Evolutionary conservation across 2,797 vertebrate species (phyloP), one percentile per base, ranked within the genome.

Genomic region (Hyperoplus lanceolatus): DNA sequence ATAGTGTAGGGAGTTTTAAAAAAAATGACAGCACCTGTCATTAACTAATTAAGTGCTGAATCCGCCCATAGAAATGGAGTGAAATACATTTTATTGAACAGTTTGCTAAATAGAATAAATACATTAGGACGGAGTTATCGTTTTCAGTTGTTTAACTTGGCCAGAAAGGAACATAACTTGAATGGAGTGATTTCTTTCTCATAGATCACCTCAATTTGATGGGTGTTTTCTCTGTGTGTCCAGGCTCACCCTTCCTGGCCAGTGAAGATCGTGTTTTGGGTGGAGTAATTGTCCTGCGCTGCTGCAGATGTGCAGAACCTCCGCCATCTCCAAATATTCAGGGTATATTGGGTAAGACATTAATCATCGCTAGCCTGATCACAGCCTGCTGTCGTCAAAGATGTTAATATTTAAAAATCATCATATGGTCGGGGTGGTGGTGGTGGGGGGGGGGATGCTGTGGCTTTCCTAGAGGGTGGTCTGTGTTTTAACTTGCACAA

Each of bases 231-330:
- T 81, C 45, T 82, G 14, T 77, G 45, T 65, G 5, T 80, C 66
- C 88, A 99, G 98, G 97, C 88, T 99, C 98, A 74, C 98, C 97
- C 82, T 99, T 99, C 85, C 94, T 99, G 78, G 96, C 97, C 91
- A 96, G 92, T 71, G 98, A 99, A 89, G 98, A 99, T 65, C 97
- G 97, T 16, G 97, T 99, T n/a, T 94, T 99, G 0, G 98, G 98
- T 48, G 98, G 98, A 63, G 97, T 99, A 69, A 99, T 99, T 45
- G 97, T 99, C 79, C 94, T 99, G 85, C 96, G 97, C 61, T 97
- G 96, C 80, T 98, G 97, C 93, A 94, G 94, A 84, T 98, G 96
- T 92, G 96, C 94, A 87, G 96, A 98, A 70, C 81, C 95, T 58
- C 96, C 95, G 81, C 94, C 96, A 14, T 93, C 97, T 73, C 95